Conservation (phyloP, 2,113 vertebrate genomes). For the Gasterosteus aculeatus region DNA sequence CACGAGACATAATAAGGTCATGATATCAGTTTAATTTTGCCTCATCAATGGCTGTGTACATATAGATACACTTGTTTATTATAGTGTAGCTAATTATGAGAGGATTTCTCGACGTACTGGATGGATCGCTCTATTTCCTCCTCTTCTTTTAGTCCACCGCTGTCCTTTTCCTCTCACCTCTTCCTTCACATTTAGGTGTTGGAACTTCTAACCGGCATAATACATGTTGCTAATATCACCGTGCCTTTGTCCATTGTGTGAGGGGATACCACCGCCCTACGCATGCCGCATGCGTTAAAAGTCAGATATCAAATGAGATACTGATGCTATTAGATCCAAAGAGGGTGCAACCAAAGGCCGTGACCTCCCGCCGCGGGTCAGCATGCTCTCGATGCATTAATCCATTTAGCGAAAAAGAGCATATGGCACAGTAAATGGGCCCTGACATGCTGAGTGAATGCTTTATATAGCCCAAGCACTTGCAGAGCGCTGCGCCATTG, state of each 20-base stretch:
- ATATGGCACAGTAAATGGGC: slow-evolving; percentile 62
- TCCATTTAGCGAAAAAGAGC: slow-evolving; percentile 43
- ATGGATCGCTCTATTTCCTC: slow-evolving; percentile 20
- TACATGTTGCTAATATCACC: slow-evolving; percentile 52
- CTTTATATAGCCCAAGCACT: slow-evolving; percentile 42
- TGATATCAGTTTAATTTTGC: not conserved
- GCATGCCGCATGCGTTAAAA: slow-evolving; percentile 29
- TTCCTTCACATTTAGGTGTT: slow-evolving; percentile 50
- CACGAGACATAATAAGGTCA: not conserved
- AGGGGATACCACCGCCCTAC: slow-evolving; percentile 18
- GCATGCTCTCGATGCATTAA: slow-evolving; percentile 40
- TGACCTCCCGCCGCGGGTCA: slow-evolving; percentile 53
- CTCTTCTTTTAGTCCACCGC: slow-evolving; percentile 50
- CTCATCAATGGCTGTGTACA: slow-evolving; percentile 22
- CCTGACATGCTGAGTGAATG: slow-evolving; percentile 52
- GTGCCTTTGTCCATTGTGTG: slow-evolving; percentile 38
- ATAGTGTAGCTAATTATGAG: slow-evolving; percentile 21
- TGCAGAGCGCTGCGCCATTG: slow-evolving; percentile 21
- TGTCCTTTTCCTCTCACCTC: slow-evolving; percentile 53
- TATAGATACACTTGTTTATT: slow-evolving; percentile 7
- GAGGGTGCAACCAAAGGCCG: slow-evolving; percentile 16
- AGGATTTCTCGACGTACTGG: slow-evolving; percentile 20
- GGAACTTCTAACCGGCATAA: slow-evolving; percentile 49
- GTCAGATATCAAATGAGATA: slow-evolving; percentile 44
- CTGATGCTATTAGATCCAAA: slow-evolving; percentile 36